Base-by-base conservation (phyloP, 1,140 invertebrate genomes). In the Meloidogyne hapla region DNA sequence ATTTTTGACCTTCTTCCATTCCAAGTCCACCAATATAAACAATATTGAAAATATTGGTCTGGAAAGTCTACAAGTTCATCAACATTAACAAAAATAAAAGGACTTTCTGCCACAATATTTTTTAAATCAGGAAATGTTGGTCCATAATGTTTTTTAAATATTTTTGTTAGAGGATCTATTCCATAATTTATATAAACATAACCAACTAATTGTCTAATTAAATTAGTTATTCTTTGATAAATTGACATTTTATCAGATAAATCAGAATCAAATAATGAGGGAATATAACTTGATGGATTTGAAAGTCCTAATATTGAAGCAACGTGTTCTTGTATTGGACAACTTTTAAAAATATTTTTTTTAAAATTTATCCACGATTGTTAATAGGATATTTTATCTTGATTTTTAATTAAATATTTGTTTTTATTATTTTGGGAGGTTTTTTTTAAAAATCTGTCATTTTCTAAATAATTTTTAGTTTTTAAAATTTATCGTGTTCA, bases 21-120 rank as follows among this genome's bases (percentile, higher is more conserved):
- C 75, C 79, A n/a, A 82, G 56, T 15, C 79, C 79, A 18, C 79
- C 79, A 38, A 80, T 80, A 40, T 80, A 61, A 40, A 80, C 26
- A 26, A 82, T 74, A 61, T 75, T 77, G 74, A 45, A 33, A 75
- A 69, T 0, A 75, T 72, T 9, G 80, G 79, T 12, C 79, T 18
- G 79, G 80, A 64, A 78, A 77, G 63, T 82, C 80, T 6, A 80
- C 9, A 48, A 80, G 67, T 63, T 80, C 79, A 69, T 80, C 80
- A 56, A 68, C 67, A 26, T 61, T 74, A 5, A 80, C 76, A 25
- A 80, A 64, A 12, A 81, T 69, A 8, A 80, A 62, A 23, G 79
- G 56, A 18, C 80, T 83, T 45, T 75, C 48, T 33, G 61, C 48
- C 6, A 65, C 79, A 61, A 80, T 82, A n/a, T 63, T n/a, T 28